These are phyloP conservation scores for Helleia helle DNA, from an alignment of 2,888 invertebrate genomes.

Conservation along the genomic window DNA sequence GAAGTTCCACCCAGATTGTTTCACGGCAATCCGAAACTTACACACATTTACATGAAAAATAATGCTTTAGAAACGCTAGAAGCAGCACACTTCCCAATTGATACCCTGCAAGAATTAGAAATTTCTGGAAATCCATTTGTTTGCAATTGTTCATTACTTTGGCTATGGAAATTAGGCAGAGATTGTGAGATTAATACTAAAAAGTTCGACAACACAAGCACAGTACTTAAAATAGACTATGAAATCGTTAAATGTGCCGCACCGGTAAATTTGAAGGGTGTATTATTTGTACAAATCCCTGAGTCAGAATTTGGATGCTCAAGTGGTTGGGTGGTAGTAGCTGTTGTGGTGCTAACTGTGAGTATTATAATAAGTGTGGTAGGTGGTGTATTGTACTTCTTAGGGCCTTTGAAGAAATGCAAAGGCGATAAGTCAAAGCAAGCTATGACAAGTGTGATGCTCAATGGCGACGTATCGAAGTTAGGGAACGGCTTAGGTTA, in stretches of 20 bases:
- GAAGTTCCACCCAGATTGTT: constrained; percentile 87
- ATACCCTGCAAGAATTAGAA: constrained; percentile 81
- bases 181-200: constrained; percentile 54
- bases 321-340: constrained; percentile 74
- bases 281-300: constrained; percentile 70
- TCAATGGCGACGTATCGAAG: constrained; percentile 66
- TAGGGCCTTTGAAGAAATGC: constrained; percentile 67
- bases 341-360: constrained; percentile 65
- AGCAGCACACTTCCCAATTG: constrained; percentile 87
- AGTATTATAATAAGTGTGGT: constrained; percentile 70
- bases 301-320: constrained; percentile 78
- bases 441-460: constrained; percentile 69
- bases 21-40: constrained; percentile 86
- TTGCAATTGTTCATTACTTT: constrained; percentile 90
- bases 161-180: constrained; percentile 84
- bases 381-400: constrained; percentile 64
- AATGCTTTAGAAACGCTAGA: constrained; percentile 84
- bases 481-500: constrained; percentile 66
- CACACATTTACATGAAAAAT: constrained; percentile 82
- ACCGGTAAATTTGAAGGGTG: constrained; percentile 70
- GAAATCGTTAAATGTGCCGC: constrained; percentile 74
- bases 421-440: constrained; percentile 69
- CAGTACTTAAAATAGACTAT: constrained; percentile 68
- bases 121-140: constrained; percentile 88
- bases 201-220: constrained; percentile 46